Evolutionary conservation across 2,888 invertebrate genomes (phyloP).

Genomic region (Drosophila conformis): DNA sequence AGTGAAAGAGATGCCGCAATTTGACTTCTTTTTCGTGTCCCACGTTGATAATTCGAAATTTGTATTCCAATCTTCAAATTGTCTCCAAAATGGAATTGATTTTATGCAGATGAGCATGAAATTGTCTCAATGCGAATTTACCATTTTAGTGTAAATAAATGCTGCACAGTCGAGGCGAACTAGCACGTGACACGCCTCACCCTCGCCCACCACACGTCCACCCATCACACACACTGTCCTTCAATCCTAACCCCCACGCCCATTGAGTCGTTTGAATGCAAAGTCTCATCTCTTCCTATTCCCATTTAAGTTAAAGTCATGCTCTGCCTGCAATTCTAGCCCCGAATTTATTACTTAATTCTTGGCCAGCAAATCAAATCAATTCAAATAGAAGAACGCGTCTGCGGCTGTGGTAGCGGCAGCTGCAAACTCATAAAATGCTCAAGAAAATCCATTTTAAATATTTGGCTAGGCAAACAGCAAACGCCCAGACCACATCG

Average conservation of each 20-base stretch:
- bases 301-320: conserved; percentile 34
- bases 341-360: conserved; percentile 69
- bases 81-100: conserved; percentile 85
- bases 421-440: conserved; percentile 58
- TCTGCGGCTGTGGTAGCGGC: conserved; percentile 29
- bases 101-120: conserved; percentile 85
- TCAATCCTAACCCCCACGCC: not conserved
- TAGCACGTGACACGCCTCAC: conserved; percentile 55
- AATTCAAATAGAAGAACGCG: conserved; percentile 47
- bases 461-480: conserved; percentile 72
- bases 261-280: conserved; percentile 17
- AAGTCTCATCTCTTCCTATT: conserved; percentile 5
- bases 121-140: conserved; percentile 82
- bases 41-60: conserved; percentile 84
- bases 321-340: conserved; percentile 21
- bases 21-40: conserved; percentile 61
- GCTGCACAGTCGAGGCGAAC: conserved; percentile 38
- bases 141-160: conserved; percentile 81
- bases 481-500: conserved; percentile 11
- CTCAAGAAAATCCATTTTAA: conserved; percentile 63
- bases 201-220: not conserved
- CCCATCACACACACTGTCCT: not conserved
- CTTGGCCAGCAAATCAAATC: conserved; percentile 49
- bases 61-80: conserved; percentile 85
- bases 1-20: conserved; percentile 27